Conservation (phyloP, 1,140 invertebrate genomes). For the Plodia interpunctella region DNA sequence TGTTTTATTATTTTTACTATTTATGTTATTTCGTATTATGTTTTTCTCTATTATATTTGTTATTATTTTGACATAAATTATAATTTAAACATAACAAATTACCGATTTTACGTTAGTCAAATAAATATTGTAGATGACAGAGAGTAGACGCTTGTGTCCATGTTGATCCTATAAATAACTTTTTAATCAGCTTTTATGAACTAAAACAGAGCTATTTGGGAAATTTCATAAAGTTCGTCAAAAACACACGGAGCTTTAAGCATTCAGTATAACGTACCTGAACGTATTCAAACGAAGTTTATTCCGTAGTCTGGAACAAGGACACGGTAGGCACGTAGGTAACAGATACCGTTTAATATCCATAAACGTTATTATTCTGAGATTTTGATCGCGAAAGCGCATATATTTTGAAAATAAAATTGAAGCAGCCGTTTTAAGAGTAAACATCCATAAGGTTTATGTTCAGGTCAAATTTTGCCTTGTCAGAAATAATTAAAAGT, state of each 20-base stretch:
- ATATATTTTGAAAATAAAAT: neutral
- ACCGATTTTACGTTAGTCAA: too few species aligned
- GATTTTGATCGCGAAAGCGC: neutral
- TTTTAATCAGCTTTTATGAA: conserved; percentile 5
- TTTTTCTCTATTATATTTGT: too few species aligned
- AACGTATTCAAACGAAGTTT: conserved; percentile 6
- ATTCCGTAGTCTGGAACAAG: neutral
- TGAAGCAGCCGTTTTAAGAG: neutral
- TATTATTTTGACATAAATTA: too few species aligned
- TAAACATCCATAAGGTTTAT: conserved; percentile 29
- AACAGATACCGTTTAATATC: neutral
- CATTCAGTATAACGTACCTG: neutral
- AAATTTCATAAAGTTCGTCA: conserved; percentile 2
- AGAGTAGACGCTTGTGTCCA: neutral
- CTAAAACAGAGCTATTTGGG: neutral
- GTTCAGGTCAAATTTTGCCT: conserved; percentile 38
- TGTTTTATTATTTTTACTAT: too few species aligned
- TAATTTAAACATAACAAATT: too few species aligned
- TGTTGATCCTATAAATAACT: neutral
- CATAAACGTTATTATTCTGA: conserved; percentile 1
- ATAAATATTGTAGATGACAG: neutral
- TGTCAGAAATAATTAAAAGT: conserved; percentile 50
- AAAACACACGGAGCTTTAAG: neutral
- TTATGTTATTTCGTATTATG: too few species aligned
- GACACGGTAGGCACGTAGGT: neutral